phyloP scores from a whole-genome alignment of 2,888 invertebrate genomes.

The Amphimallon solstitiale region DNA sequence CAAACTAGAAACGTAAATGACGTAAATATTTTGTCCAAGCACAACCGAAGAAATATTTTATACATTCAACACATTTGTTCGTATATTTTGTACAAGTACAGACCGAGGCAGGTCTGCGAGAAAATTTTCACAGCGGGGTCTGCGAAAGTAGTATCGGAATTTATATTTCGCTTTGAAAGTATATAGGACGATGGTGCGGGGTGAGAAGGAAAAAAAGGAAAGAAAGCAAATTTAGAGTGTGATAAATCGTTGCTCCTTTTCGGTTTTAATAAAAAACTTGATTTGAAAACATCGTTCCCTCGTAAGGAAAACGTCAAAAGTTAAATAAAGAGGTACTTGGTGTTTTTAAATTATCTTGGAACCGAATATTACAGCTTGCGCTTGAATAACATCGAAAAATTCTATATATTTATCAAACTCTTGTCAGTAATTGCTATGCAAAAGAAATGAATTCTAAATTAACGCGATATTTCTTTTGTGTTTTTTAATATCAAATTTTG shows the following conservation, averaged over 20 bases:
- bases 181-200: too few species aligned
- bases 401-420: conserved; percentile 13
- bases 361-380: conserved; percentile 6
- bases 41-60: too few species aligned
- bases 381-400: conserved; percentile 14
- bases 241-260: conserved; percentile 34
- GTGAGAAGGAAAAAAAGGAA: neutral
- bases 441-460: conserved; percentile 10
- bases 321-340: conserved; percentile 32
- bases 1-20: too few species aligned
- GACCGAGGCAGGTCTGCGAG: too few species aligned
- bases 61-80: too few species aligned
- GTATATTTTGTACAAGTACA: too few species aligned
- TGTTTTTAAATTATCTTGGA: conserved; percentile 26
- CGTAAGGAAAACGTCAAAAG: conserved; percentile 20
- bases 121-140: too few species aligned
- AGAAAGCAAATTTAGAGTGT: conserved; percentile 26
- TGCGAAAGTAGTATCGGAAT: too few species aligned
- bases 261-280: conserved; percentile 33
- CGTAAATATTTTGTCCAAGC: too few species aligned
- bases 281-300: conserved; percentile 24
- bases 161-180: too few species aligned
- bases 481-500: neutral
- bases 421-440: conserved; percentile 21
- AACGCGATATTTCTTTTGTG: conserved; percentile 4